Conservation (phyloP, 2,888 invertebrate species). For the Stenchaetothrips biformis region DNA sequence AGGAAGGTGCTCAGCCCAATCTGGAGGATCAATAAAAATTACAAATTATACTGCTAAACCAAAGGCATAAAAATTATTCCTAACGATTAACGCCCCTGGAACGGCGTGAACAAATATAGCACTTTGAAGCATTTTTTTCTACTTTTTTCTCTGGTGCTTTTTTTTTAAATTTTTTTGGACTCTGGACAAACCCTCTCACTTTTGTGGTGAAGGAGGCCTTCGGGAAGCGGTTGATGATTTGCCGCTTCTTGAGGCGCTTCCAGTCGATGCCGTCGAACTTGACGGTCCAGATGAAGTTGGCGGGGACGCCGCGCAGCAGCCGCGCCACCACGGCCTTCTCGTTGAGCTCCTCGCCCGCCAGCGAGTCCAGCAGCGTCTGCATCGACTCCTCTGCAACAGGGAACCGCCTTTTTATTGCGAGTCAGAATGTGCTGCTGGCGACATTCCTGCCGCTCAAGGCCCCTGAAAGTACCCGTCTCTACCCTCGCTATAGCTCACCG, state of each 20-base stretch:
- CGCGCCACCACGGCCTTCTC: slow-evolving; percentile 67
- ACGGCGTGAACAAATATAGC: too few species aligned
- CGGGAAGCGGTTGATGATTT: slow-evolving; percentile 74
- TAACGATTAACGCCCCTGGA: too few species aligned
- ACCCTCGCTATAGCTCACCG: not conserved
- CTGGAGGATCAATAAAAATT: slow-evolving; percentile 39
- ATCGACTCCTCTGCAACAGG: not conserved
- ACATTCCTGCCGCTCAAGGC: too few species aligned
- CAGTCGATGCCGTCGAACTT: slow-evolving; percentile 77
- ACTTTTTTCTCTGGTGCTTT: too few species aligned
- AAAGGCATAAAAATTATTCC: too few species aligned
- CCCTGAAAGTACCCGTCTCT: too few species aligned
- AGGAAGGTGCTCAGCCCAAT: slow-evolving; percentile 69
- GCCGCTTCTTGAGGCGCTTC: slow-evolving; percentile 58
- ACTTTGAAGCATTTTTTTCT: too few species aligned
- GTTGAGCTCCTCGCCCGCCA: slow-evolving; percentile 41
- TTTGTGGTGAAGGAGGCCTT: slow-evolving; percentile 88
- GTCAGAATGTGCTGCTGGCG: too few species aligned
- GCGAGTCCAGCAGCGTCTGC: slow-evolving; percentile 11
- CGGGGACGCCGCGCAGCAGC: slow-evolving; percentile 71
- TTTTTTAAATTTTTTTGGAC: too few species aligned
- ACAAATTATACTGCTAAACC: not conserved
- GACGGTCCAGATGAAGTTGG: slow-evolving; percentile 87
- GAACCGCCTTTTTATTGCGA: too few species aligned
- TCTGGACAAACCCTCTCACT: too few species aligned